Base-by-base conservation (phyloP, 1,140 invertebrate genomes). In the Zaprionus ornatus region DNA sequence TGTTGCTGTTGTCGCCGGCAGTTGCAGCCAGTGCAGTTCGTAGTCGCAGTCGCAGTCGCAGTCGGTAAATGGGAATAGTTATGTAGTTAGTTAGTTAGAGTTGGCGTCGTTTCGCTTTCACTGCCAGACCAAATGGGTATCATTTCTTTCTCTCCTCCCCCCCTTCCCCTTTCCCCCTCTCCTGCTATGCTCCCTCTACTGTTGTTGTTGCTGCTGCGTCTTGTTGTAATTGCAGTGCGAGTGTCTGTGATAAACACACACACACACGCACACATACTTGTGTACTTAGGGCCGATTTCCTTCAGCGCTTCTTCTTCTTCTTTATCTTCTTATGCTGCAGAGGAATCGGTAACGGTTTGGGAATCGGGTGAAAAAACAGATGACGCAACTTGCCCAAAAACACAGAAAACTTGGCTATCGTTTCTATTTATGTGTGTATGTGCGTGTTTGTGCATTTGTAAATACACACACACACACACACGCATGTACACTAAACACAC, bases 361-460 rank as follows among this genome's bases (percentile, higher is more conserved):
- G 60, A 37, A 71, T 71, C 68, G 37, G 23, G 45, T 78, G 69
- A 79, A 64, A 79, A 73, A 78, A 73, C 71, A 71, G 60, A 74
- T 83, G 80, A 82, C 66, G 76, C 80, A 83, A 82, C 77, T 54
- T 70, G 61, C 65, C 62, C 55, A 52, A 37, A 48, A 42, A 25
- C 12, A 40, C 13, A 23, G 42, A 61, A 23, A 54, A 61, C 56
- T 35, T 67, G 64, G 45, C 64, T 45, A 73, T 60, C 56, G 56
- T 78, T 80, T 80, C 77, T 74, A 74, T 80, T 79, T 78, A 32
- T 77, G 27, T 68, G 29, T 59, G 25, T 25, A 6, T 25, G 25
- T 25, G 27, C 10, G 27, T 32, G 40, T 42, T 21, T 74, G 42
- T 60, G n/a, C 35, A 61, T 66, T 73, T 61, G 23, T 45, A 55